Evolutionary conservation across 2,888 invertebrate species (phyloP).

Genomic region (Argynnis bischoffii): DNA sequence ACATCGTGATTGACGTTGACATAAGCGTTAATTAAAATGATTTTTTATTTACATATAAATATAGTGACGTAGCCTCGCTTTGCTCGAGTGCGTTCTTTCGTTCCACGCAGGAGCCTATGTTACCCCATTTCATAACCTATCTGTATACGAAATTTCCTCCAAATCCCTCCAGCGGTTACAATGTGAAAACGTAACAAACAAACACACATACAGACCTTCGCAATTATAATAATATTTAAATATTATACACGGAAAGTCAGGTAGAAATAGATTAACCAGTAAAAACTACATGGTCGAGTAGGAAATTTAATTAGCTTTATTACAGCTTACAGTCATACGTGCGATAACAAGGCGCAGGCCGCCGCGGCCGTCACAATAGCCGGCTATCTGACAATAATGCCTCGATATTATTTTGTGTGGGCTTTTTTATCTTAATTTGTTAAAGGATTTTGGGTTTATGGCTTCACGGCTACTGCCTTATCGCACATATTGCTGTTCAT

Average conservation of each 20-base stretch:
- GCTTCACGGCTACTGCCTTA: constrained; percentile 1
- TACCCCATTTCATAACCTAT: too few relatives aligned
- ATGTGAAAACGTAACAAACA: too few relatives aligned
- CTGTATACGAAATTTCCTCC: too few relatives aligned
- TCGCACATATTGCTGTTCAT: constrained; percentile 1
- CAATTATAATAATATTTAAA: too few relatives aligned
- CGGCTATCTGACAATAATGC: constrained; percentile 6
- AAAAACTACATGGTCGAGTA: constrained; percentile 14
- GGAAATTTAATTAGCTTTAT: constrained; percentile 27
- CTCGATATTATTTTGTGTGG: constrained; percentile 3
- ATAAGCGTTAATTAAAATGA: too few relatives aligned
- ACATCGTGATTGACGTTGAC: too few relatives aligned
- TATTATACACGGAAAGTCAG: not conserved
- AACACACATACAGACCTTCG: too few relatives aligned
- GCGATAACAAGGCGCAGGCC: constrained; percentile 8
- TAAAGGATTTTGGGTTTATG: constrained; percentile 8
- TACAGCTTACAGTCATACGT: constrained; percentile 8
- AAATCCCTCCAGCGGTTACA: too few relatives aligned
- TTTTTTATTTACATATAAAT: too few relatives aligned
- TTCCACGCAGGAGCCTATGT: too few relatives aligned
- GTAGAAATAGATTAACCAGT: not conserved
- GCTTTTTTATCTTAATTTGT: constrained; percentile 14
- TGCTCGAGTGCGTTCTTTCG: too few relatives aligned
- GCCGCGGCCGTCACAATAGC: constrained; percentile 11
- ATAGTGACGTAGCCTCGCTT: too few relatives aligned